Evolutionary conservation across 2,888 invertebrate genomes (phyloP), one percentile per base, ranked within the genome.

Genomic region (Pyrrhosoma nymphula): DNA sequence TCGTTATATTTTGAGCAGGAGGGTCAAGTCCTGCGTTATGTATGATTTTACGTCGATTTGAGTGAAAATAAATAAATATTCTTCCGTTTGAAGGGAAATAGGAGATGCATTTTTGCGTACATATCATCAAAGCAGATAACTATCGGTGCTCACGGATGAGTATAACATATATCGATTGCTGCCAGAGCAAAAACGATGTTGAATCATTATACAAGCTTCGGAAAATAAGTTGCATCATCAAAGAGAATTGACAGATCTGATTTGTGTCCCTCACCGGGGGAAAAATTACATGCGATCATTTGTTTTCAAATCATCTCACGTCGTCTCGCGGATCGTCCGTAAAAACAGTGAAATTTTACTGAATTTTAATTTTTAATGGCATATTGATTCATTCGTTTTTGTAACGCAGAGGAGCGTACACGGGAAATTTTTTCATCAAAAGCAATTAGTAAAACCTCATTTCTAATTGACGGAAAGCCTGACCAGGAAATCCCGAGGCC

Each of bases 381-480:
- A 35, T 35, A 82, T 16, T 69, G 35, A 18, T 16, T 82, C 82
- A 35, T 35, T 35, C 20, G 12, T 82, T 82, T 82, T 82, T 82
- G 82, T 10, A 82, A 1, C 82, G 35, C 82, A 82, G 82, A 82
- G 35, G 82, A 35, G 8, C 2, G 35, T n/a, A 4, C 82, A 35
- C 30, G 82, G 82, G 35, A 82, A 14, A 14, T 35, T 82, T 82
- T 82, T 82, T 18, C 35, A 16, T 18, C 82, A 82, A 82, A 82
- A 35, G 30, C 82, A 82, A 82, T 82, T 82, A 47, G 69, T n/a
- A n/a, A 63, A 93, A 93, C 63, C 93, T n/a, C 39, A 55, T 63
- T 47, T 23, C 47, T 93, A 93, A 93, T 93, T 69, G 93, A 93
- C 47, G 69, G 63, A 35, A 69, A 75, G 69, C 63, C 26, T 0